A percentile compares a stretch with the other conserved stretches of the same genome.
Evolutionary conservation across 2,888 invertebrate species (phyloP).

Genomic region (Conops quadrifasciatus): DNA sequence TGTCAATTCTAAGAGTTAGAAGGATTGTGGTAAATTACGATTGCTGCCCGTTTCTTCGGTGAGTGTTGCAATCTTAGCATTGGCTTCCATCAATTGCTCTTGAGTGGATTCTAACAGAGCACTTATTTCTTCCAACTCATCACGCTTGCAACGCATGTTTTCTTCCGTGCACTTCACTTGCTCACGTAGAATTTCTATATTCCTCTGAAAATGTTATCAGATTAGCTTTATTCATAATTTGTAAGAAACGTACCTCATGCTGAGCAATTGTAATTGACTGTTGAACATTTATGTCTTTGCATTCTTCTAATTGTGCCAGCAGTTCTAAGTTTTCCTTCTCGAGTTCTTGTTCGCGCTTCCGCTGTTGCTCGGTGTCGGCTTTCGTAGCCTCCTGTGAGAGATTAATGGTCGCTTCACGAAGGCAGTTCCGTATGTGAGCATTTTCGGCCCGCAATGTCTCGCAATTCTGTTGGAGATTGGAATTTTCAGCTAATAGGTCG

Average conservation of each 20-base stretch:
- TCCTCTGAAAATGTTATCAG: slow-evolving; percentile 49
- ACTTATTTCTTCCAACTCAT: slow-evolving; percentile 60
- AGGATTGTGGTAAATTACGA: slow-evolving; percentile 48
- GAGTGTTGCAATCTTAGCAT: slow-evolving; percentile 56
- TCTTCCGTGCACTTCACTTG: slow-evolving; percentile 60
- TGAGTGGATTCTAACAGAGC: slow-evolving; percentile 60
- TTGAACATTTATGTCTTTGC: slow-evolving; percentile 50
- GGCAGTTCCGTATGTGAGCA: slow-evolving; percentile 41
- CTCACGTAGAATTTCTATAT: slow-evolving; percentile 60
- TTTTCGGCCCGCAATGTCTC: slow-evolving; percentile 49
- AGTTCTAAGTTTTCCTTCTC: slow-evolving; percentile 59
- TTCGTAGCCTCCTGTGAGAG: background rate
- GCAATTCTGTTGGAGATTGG: slow-evolving; percentile 53
- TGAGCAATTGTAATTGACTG: slow-evolving; percentile 57
- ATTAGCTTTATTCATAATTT: background rate
- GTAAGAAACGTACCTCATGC: slow-evolving; percentile 52
- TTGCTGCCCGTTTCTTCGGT: slow-evolving; percentile 53
- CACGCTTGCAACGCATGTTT: slow-evolving; percentile 59
- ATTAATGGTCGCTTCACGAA: slow-evolving; percentile 40
- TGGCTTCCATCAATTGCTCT: slow-evolving; percentile 60
- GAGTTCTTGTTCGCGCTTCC: slow-evolving; percentile 38
- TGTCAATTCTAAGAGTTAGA: background rate
- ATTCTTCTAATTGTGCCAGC: slow-evolving; percentile 56
- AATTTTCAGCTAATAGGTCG: slow-evolving; percentile 46
- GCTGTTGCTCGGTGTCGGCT: slow-evolving; percentile 12